phyloP scores from a whole-genome alignment of 2,888 invertebrate species.

The Drosophila greeni region DNA sequence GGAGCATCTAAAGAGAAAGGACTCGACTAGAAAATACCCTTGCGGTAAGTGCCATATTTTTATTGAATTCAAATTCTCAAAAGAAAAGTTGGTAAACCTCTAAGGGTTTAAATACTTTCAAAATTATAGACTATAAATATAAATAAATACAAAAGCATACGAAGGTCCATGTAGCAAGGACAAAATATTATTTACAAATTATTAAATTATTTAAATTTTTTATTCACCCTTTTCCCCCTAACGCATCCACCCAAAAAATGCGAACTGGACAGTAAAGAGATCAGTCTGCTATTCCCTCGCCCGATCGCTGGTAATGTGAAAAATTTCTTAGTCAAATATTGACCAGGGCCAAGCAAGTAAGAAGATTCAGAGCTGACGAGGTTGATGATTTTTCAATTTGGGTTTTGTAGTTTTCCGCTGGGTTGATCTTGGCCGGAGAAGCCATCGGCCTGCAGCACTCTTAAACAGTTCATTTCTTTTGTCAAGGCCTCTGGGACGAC shows the following conservation, averaged over 20 bases:
- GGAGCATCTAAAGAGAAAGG: background rate
- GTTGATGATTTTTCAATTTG: conserved; percentile 72
- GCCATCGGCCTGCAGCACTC: conserved; percentile 59
- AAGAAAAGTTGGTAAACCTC: too few relatives aligned
- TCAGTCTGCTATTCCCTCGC: conserved; percentile 36
- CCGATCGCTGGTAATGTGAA: conserved; percentile 72
- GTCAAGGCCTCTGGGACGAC: conserved; percentile 57
- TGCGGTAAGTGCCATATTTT: background rate
- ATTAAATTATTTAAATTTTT: too few relatives aligned
- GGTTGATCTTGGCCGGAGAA: conserved; percentile 22
- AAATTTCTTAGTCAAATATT: conserved; percentile 77
- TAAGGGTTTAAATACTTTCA: background rate
- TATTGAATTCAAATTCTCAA: background rate
- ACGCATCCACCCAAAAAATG: background rate
- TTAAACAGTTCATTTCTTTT: conserved; percentile 75
- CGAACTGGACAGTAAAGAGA: conserved; percentile 39
- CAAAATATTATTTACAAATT: background rate
- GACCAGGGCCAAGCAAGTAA: conserved; percentile 53
- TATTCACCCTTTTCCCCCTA: background rate
- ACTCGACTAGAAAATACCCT: conserved; percentile 34
- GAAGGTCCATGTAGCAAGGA: background rate
- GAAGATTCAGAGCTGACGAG: conserved; percentile 53
- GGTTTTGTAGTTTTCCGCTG: conserved; percentile 74
- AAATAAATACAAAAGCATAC: background rate
- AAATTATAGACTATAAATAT: background rate